Conservation (phyloP, 2,888 invertebrate genomes). For the Hypercompe scribonia region DNA sequence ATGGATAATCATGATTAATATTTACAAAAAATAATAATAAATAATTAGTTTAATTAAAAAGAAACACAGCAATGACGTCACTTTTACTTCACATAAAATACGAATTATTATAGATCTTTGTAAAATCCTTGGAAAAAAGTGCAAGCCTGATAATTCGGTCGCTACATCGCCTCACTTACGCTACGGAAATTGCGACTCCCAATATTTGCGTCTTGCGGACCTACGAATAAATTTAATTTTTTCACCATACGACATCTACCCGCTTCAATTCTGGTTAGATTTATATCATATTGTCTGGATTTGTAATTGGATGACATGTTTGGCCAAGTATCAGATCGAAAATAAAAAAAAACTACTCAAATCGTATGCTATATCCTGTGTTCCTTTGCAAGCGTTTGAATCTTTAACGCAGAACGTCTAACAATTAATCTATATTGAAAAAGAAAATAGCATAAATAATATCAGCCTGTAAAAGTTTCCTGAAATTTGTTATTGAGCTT, state of each 20-base stretch:
- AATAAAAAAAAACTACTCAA: not conserved
- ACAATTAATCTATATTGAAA: too few relatives aligned
- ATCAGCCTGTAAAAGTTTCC: too few relatives aligned
- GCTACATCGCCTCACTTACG: constrained; percentile 22
- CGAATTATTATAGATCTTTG: too few relatives aligned
- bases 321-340: constrained; percentile 26
- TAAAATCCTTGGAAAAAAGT: not conserved
- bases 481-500: too few relatives aligned
- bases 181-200: constrained; percentile 24
- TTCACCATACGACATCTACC: constrained; percentile 61
- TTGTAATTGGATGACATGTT: constrained; percentile 47
- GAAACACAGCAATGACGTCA: too few relatives aligned
- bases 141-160: not conserved
- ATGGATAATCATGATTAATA: too few relatives aligned
- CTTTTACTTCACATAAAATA: too few relatives aligned
- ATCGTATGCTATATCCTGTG: not conserved
- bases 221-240: constrained; percentile 66
- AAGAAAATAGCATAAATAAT: too few relatives aligned
- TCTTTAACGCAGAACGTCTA: not conserved
- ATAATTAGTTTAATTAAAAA: too few relatives aligned
- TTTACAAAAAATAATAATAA: too few relatives aligned
- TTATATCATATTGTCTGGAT: constrained; percentile 58
- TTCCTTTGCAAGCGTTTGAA: not conserved
- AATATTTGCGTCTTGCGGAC: constrained; percentile 44
- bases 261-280: constrained; percentile 60